Evolutionary conservation across 2,888 invertebrate genomes (phyloP), one percentile per base, ranked within the genome.

Genomic region (Metallyticus violacea): DNA sequence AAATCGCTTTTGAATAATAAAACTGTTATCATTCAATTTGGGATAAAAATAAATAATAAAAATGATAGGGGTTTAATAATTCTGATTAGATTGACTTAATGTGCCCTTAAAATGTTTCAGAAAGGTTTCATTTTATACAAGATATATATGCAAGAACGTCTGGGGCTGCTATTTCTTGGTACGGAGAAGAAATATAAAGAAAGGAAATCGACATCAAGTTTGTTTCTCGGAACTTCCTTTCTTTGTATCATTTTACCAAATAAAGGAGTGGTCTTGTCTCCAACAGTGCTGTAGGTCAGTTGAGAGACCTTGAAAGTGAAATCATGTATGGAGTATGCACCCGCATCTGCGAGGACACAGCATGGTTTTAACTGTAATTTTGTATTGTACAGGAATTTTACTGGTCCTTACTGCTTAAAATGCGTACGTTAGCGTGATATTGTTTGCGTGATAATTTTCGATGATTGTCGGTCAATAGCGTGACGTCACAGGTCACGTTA

Each of bases 401-500:
- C 25, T 80, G 25, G n/a, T n/a, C n/a, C n/a, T 81, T 40, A 28
- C 26, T 77, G 83, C 82, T 22, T 77, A 77, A 83, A 83, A 77
- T 77, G 77, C 77, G n/a, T 29, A 77, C 62, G 83, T 62, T 83
- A 82, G 83, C 83, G 83, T 83, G 83, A 83, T 83, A 77, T 27
- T 77, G 83, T 77, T 83, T 83, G 83, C 83, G 83, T 83, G 83
- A 81, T 81, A 81, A 85, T 85, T 85, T 85, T 85, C 81, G 80
- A 85, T 86, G 81, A 86, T 86, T 85, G 79, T 87, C 88, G 88
- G 85, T 89, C 88, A 89, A 88, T 89, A 89, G 81, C 29, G 79
- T 89, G 88, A 89, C 88, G 88, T 89, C 88, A 89, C 81, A 84
- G 83, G 82, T 88, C 87, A 87, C 87, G 86, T 88, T 86, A 87